phyloP scores from a whole-genome alignment of 1,140 invertebrate species.

The Pseudomyrmex dendroicus region DNA sequence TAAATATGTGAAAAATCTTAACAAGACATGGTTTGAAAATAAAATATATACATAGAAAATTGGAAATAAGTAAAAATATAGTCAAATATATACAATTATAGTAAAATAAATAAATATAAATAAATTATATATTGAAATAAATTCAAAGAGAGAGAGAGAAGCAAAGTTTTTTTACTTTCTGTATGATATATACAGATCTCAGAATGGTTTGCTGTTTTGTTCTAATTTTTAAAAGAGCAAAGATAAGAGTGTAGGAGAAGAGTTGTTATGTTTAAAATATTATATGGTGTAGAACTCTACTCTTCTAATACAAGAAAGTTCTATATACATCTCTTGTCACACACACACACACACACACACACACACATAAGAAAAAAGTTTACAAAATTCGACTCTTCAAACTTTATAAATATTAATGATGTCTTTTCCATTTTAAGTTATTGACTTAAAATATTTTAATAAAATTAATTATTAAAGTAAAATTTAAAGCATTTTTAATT shows the following conservation, averaged over 20 bases:
- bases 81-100: too few relatives aligned
- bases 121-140: too few relatives aligned
- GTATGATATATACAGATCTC: neutral
- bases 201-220: neutral
- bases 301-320: constrained; percentile 7
- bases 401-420: constrained; percentile 2
- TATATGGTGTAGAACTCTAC: neutral
- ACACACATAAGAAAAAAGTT: neutral
- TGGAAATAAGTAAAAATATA: too few relatives aligned
- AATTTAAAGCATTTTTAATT: constrained; percentile 2
- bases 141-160: too few relatives aligned
- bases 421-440: neutral
- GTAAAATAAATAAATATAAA: too few relatives aligned
- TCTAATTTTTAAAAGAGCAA: constrained; percentile 9
- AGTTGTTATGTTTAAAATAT: neutral
- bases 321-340: neutral
- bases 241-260: too few relatives aligned
- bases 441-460: too few relatives aligned
- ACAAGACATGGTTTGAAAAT: too few relatives aligned
- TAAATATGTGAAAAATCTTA: neutral
- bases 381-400: neutral
- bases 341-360: too few relatives aligned
- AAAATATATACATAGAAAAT: too few relatives aligned
- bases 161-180: too few relatives aligned
- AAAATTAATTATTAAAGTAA: too few relatives aligned